phyloP scores from a whole-genome alignment of 2,888 invertebrate genomes.

The Aspidiotus rigidus region DNA sequence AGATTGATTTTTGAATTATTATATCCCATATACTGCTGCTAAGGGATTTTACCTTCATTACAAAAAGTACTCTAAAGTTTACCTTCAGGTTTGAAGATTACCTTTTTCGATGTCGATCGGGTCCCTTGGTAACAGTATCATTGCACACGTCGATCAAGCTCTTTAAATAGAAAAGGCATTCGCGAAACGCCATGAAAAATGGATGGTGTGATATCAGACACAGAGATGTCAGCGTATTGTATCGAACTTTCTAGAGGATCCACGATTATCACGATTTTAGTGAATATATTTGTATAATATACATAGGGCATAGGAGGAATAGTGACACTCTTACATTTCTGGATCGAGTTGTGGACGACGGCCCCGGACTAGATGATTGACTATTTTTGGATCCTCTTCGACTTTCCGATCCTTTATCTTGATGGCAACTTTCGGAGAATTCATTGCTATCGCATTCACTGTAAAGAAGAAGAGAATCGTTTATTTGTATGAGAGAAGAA shows the following conservation, averaged over 20 bases:
- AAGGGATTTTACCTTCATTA: neutral
- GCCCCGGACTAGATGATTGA: neutral
- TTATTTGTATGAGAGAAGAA: no score
- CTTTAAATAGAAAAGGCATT: slow-evolving; percentile 91
- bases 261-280: neutral
- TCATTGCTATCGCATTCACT: slow-evolving; percentile 28
- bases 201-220: slow-evolving; percentile 98
- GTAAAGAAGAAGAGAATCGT: neutral
- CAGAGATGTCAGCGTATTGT: slow-evolving; percentile 71
- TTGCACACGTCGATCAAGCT: slow-evolving; percentile 96
- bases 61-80: neutral
- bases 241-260: slow-evolving; percentile 18
- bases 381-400: slow-evolving; percentile 43
- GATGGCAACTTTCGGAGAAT: slow-evolving; percentile 24
- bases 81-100: slow-evolving; percentile 50
- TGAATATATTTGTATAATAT: neutral
- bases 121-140: slow-evolving; percentile 47
- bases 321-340: slow-evolving; percentile 9
- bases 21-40: slow-evolving; percentile 97
- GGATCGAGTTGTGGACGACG: slow-evolving; percentile 12
- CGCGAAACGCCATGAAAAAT: slow-evolving; percentile 96
- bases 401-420: slow-evolving; percentile 53
- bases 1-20: slow-evolving; percentile 67
- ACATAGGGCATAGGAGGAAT: neutral
- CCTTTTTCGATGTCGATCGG: slow-evolving; percentile 24